Conservation (phyloP, 2,113 vertebrate species). For the Toxotes chatareus region DNA sequence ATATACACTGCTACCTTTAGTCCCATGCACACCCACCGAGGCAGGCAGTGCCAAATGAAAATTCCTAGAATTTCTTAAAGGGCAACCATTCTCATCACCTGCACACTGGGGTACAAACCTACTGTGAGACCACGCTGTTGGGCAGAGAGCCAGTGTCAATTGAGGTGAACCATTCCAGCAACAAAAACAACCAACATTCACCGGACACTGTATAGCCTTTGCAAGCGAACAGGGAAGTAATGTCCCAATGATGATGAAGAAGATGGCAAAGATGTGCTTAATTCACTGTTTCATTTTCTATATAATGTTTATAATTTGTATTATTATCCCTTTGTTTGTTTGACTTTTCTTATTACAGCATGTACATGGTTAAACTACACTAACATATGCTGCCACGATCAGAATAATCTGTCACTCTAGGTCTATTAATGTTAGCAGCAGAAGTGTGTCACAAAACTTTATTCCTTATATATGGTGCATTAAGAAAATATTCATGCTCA, state of each 20-base stretch:
- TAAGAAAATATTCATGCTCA: no score
- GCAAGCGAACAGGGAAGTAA: slow-evolving; percentile 49
- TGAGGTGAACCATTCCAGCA: slow-evolving; percentile 71
- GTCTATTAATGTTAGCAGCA: background rate
- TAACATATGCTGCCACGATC: background rate
- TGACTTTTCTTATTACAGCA: background rate
- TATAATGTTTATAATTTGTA: background rate
- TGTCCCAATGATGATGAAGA: slow-evolving; percentile 39
- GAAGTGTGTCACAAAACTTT: background rate
- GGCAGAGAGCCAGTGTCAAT: slow-evolving; percentile 76
- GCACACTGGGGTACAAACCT: slow-evolving; percentile 69
- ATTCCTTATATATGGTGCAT: no score
- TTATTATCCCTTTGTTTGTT: background rate
- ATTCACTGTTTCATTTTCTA: background rate
- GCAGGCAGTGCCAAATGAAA: slow-evolving; percentile 66
- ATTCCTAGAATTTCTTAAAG: slow-evolving; percentile 78
- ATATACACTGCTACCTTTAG: slow-evolving; percentile 15
- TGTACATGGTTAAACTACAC: background rate
- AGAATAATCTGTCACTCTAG: background rate
- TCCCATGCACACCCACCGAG: slow-evolving; percentile 62
- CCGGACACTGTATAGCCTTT: slow-evolving; percentile 40
- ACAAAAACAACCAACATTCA: slow-evolving; percentile 65
- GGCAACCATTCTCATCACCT: slow-evolving; percentile 77
- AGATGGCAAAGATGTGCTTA: background rate
- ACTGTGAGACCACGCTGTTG: slow-evolving; percentile 70